These are phyloP conservation scores for Ascaphus truei DNA, from an alignment of 2,113 vertebrate species.

Conservation along the genomic window DNA sequence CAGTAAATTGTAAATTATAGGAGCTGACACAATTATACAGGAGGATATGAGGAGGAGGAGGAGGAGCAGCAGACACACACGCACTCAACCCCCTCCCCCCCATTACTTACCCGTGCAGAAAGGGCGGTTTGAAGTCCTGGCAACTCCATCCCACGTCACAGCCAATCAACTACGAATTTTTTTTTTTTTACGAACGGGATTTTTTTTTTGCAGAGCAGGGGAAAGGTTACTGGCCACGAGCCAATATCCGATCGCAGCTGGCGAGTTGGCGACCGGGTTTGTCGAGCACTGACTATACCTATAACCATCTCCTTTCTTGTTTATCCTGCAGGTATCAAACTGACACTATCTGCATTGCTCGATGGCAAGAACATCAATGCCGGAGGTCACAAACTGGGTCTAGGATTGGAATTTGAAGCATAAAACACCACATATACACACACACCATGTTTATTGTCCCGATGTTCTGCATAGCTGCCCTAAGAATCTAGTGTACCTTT, in stretches of 20 bases:
- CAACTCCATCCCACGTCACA: no score
- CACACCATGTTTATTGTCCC: conserved; percentile 51
- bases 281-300: neutral
- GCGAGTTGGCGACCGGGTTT: neutral
- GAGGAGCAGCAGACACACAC: no score
- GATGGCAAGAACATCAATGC: conserved; percentile 95
- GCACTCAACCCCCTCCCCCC: no score
- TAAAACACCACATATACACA: conserved; percentile 55
- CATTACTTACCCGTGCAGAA: no score
- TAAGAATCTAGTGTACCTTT: conserved; percentile 75
- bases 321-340: conserved; percentile 76
- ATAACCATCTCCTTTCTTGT: neutral
- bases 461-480: conserved; percentile 76
- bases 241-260: no score
- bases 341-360: conserved; percentile 89
- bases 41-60: no score
- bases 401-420: conserved; percentile 96
- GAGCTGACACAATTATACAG: no score
- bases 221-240: no score
- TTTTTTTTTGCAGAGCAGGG: neutral
- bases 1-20: no score
- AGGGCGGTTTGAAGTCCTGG: no score
- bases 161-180: no score
- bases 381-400: conserved; percentile 92
- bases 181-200: neutral